Base-by-base conservation (phyloP, 2,888 invertebrate genomes). In the Cephus spinipes region DNA sequence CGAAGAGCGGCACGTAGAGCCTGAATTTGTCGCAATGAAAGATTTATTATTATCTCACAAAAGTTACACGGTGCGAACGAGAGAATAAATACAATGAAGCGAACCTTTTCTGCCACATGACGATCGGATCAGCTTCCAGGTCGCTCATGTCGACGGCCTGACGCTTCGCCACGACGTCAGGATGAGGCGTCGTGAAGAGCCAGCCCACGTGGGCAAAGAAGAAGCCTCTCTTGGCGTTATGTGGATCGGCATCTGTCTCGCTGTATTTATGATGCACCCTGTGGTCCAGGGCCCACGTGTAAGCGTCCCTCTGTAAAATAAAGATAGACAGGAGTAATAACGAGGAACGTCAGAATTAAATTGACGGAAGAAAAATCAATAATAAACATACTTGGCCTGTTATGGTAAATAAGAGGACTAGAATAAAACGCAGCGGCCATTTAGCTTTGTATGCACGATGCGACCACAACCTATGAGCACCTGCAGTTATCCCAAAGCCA, bases 151-250 rank as follows among this genome's bases (percentile, higher is more conserved):
- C 96, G 23, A 95, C 94, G 0, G 93, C 94, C 40, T 93, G 92
- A 68, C 96, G 93, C 84, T 96, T 94, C 83, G 94, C 93, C 30
- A 94, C 94, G 0, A 96, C 96, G 4, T 95, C 94, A 0, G 96
- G 96, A 90, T 96, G 98, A 0, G 98, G 97, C 0, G 96, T 96
- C 0, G 95, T 93, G 76, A 98, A 94, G 73, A 98, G 92, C 98
- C 98, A 98, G 11, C 98, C 98, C 12, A 98, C 96, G 90, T 98
- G 98, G 0, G 98, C 95, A 90, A 98, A 98, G 93, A 96, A 96
- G 92, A 97, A 97, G 15, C 98, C 98, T 69, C 97, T 93, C 75
- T 95, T 94, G 1, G 96, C 95, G 91, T 97, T 96, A 89, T 96
- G 96, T 0, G 96, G 96, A 90, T 97, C 97, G 0, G 97, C 96